Percentiles rank a stretch among this genome's conserved stretches.
Conservation (phyloP, 2,113 vertebrate genomes). For the Geococcyx californianus region DNA sequence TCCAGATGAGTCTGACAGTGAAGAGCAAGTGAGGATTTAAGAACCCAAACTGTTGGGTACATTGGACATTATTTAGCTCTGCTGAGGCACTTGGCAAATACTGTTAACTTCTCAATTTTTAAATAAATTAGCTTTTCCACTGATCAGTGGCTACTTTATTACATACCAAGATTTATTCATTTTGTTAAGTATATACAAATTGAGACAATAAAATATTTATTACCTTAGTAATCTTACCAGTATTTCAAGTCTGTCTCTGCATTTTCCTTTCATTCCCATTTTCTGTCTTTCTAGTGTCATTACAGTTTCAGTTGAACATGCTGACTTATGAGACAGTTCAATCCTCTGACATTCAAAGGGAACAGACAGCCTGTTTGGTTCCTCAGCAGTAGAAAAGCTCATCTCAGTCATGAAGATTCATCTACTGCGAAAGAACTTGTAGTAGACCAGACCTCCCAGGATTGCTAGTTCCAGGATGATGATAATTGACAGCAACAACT, state of each 20-base stretch:
- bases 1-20: constrained; percentile 77
- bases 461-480: constrained; percentile 92
- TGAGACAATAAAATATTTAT: constrained; percentile 76
- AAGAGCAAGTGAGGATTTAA: constrained; percentile 80
- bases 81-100: constrained; percentile 50
- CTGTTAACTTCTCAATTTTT: constrained; percentile 33
- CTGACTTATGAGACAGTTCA: background rate
- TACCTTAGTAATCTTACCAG: constrained; percentile 65
- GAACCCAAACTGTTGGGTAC: background rate
- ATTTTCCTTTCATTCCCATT: constrained; percentile 32
- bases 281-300: constrained; percentile 20
- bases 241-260: constrained; percentile 53
- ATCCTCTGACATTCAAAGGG: background rate
- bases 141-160: constrained; percentile 60
- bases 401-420: constrained; percentile 41
- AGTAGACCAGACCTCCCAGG: constrained; percentile 89
- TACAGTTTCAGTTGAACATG: background rate
- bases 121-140: constrained; percentile 66
- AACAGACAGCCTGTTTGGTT: background rate
- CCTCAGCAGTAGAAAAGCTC: background rate
- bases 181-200: constrained; percentile 65
- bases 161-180: constrained; percentile 49
- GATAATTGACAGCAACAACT: constrained; percentile 88
- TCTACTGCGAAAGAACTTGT: constrained; percentile 87
- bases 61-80: constrained; percentile 47